Base-by-base conservation (phyloP, 2,113 vertebrate genomes). In the Chelonoidis abingdonii region DNA sequence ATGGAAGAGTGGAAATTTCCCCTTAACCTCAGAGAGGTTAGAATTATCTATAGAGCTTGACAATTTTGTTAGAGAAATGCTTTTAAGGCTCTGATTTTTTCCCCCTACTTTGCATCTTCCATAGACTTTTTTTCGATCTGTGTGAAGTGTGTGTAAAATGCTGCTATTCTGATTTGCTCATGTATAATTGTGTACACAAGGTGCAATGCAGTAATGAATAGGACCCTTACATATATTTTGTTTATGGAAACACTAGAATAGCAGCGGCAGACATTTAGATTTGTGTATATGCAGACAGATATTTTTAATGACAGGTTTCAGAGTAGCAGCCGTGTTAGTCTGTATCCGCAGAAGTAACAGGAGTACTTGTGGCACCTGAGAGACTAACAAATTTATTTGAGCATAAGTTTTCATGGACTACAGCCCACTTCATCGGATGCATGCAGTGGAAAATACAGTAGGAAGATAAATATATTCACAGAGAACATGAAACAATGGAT, bases 121-220 rank as follows among this genome's bases (percentile, higher is more conserved):
- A 65, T 89, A 82, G 87, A 76, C n/a, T 84, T n/a, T 84, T n/a
- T 50, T 93, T 57, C 80, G 8, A 3, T 83, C 13, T 69, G 65
- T 87, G 29, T 87, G 16, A 85, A 79, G 14, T 1, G 80, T 91
- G 83, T 91, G 16, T 89, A 12, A 94, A 91, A 75, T 79, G n/a
- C 80, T 95, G 21, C 35, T 86, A 13, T 79, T 97, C 88, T 90
- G 88, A 92, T 94, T 84, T 91, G 85, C 79, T 10, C 19, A 85
- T 12, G 14, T 89, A 16, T 86, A 90, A 92, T 94, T 90, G 16
- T 94, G 62, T 90, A 6, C 62, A 6, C 69, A 49, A 89, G 41
- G 78, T 76, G 50, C n/a, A 93, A 96, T 80, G 57, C 24, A 80
- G 47, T 56, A 35, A 90, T 90, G 75, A 82, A 93, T 3, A 0